These are phyloP conservation scores for Sarcophaga rosellei DNA, from an alignment of 2,888 invertebrate genomes.

Conservation along the genomic window DNA sequence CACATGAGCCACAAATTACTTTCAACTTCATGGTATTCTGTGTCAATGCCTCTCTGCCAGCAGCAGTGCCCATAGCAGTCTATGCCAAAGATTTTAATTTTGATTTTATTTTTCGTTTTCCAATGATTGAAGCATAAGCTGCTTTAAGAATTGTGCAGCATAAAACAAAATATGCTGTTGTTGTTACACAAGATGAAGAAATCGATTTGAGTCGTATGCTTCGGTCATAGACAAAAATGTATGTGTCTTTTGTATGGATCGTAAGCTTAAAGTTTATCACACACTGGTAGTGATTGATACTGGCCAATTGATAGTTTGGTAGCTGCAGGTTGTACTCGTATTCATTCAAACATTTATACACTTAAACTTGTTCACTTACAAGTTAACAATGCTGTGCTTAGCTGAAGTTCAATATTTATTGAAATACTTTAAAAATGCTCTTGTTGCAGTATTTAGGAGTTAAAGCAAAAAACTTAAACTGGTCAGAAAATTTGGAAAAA, in stretches of 20 bases:
- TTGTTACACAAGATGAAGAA: background rate
- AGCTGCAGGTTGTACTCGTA: background rate
- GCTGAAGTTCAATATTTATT: constrained; percentile 54
- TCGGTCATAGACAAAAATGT: background rate
- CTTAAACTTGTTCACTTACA: constrained; percentile 53
- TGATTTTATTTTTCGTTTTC: background rate
- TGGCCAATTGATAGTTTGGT: background rate
- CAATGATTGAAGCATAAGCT: background rate
- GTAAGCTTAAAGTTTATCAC: constrained; percentile 4
- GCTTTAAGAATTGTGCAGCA: background rate
- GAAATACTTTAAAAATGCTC: background rate
- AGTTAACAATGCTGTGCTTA: background rate
- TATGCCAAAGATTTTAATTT: background rate
- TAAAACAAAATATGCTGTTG: background rate
- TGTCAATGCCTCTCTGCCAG: constrained; percentile 46
- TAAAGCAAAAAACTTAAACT: background rate
- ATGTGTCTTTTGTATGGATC: constrained; percentile 23
- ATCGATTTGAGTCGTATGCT: background rate
- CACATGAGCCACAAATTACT: background rate
- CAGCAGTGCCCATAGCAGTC: background rate
- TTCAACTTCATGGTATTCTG: constrained; percentile 37
- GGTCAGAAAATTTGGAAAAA: constrained; percentile 32
- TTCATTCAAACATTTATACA: constrained; percentile 6
- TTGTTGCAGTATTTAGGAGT: constrained; percentile 17
- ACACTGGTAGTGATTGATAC: background rate